Evolutionary conservation across 2,113 vertebrate genomes (phyloP), one percentile per base, ranked within the genome.

Genomic region (Procavia capensis): DNA sequence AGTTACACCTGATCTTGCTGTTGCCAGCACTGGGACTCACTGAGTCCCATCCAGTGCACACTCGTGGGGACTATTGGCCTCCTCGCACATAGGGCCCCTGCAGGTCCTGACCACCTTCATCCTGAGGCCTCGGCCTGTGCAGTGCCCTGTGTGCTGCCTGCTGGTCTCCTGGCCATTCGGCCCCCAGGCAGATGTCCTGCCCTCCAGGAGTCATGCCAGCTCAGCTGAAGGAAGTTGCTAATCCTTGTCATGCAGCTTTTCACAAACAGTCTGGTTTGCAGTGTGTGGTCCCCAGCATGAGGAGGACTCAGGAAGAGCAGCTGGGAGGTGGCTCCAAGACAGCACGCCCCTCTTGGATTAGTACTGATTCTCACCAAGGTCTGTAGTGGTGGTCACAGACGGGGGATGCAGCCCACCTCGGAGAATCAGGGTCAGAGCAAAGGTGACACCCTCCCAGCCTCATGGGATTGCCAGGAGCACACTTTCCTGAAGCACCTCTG

Each of bases 221-320:
- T 94, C 91, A 45, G 91, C 86, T 79, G 93, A 90, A 88, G 88
- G 36, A 91, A 81, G 43, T 72, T 74, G 84, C 78, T 91, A 31
- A 85, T 85, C 68, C 3, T 0, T 39, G 47, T 85, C 27, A 0
- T 50, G 57, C 16, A 47, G 89, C 41, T 85, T 72, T 72, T 57
- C 93, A 50, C 95, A 95, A 85, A 92, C 47, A 79, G 83, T 34
- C 85, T 31, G n/a, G 54, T 88, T 70, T 19, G 45, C 22, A 9
- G 6, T 39, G 36, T 64, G 43, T 22, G 2, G 74, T 85, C 81
- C n/a, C 75, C 43, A 31, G 75, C 63, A 41, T 27, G 63, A 57
- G 61, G 76, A 25, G 31, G 59, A 72, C 16, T 91, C 54, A 14
- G 83, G n/a, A 41, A 24, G 57, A 61, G 70, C 79, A 57, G 75